Evolutionary conservation across 2,888 invertebrate species (phyloP).

Genomic region (Ceriagrion tenellum): DNA sequence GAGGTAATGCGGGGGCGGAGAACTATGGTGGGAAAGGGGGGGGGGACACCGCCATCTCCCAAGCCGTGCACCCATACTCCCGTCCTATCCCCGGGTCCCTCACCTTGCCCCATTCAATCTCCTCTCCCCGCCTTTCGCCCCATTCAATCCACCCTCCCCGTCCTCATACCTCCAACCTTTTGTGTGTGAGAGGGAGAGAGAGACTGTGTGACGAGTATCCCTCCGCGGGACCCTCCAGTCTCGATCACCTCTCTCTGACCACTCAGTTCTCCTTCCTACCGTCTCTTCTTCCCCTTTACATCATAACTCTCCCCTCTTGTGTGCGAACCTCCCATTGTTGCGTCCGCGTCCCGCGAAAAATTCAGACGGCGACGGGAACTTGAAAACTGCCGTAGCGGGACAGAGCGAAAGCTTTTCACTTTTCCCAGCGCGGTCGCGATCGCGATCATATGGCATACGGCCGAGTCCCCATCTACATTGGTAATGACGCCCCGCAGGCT

Average conservation of each 20-base stretch:
- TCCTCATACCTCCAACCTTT: background rate
- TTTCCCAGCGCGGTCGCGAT: background rate
- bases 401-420: background rate
- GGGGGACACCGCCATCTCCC: slow-evolving; percentile 23
- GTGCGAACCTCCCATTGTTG: background rate
- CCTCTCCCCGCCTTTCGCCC: background rate
- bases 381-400: background rate
- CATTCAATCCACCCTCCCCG: background rate
- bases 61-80: background rate
- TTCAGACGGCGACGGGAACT: background rate
- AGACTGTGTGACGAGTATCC: background rate
- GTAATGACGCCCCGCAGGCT: background rate
- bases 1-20: background rate
- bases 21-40: background rate
- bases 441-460: background rate
- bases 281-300: background rate
- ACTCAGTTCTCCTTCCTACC: background rate
- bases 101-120: background rate
- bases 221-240: background rate
- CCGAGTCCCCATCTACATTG: background rate
- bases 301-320: background rate
- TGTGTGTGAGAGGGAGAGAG: background rate
- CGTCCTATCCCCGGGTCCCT: background rate
- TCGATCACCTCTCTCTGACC: slow-evolving; percentile 6
- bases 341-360: background rate